Evolutionary conservation across 2,888 invertebrate species (phyloP).

Genomic region (Luperina testacea): DNA sequence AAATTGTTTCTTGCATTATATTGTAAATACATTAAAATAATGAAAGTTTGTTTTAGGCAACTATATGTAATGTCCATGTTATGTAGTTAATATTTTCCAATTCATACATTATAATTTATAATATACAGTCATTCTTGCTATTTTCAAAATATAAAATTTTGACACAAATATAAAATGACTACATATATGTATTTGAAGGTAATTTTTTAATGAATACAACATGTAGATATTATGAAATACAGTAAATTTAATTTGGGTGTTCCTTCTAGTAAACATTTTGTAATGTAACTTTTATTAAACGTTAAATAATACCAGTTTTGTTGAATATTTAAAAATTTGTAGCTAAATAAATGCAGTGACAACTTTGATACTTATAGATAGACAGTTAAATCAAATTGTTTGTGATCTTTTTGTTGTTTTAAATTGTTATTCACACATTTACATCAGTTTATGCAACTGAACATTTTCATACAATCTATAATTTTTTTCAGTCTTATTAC

Average conservation of each 20-base stretch:
- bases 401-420: conserved; percentile 48
- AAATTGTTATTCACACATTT: conserved; percentile 42
- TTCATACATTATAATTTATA: conserved; percentile 30
- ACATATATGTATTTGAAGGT: conserved; percentile 32
- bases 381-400: conserved; percentile 37
- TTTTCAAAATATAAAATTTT: conserved; percentile 45
- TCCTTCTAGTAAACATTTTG: not conserved
- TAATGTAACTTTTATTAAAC: conserved; percentile 8
- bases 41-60: conserved; percentile 36
- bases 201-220: conserved; percentile 27
- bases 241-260: conserved; percentile 11
- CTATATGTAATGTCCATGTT: conserved; percentile 49
- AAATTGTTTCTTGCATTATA: conserved; percentile 6
- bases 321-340: conserved; percentile 14
- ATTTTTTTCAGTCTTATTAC: not conserved
- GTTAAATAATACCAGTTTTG: conserved; percentile 5
- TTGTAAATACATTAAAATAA: conserved; percentile 55
- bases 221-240: conserved; percentile 21
- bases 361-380: conserved; percentile 59
- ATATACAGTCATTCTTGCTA: conserved; percentile 34
- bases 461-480: not conserved
- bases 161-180: conserved; percentile 43
- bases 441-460: conserved; percentile 7
- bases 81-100: conserved; percentile 55
- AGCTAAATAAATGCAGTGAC: conserved; percentile 41